Evolutionary conservation across 2,797 vertebrate genomes (phyloP), one percentile per base, ranked within the genome.

Genomic region (Carduelis carduelis): DNA sequence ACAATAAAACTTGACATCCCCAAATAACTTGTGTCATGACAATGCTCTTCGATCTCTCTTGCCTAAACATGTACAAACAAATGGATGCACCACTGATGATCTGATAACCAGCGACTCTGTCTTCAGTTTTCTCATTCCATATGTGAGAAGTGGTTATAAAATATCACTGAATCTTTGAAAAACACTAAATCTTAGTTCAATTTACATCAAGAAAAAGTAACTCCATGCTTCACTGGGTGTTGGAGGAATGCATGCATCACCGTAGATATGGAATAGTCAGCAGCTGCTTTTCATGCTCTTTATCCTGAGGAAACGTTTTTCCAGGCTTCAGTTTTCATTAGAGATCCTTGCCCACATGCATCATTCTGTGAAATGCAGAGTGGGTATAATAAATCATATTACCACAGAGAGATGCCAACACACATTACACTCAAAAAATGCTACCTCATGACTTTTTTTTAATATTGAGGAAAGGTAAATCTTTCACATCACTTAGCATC

Each of bases 261-360:
- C 0, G 0, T 66, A 68, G 77, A 83, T 43, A 26, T 53, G 34
- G 47, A 89, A 32, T 90, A 72, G 68, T 65, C 82, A 78, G 52
- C 16, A 74, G 44, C 15, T 65, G 35, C 59, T 83, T 85, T 90
- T 92, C 69, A 43, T 77, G 43, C 32, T 69, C 70, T 87, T 79
- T 95, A 77, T 90, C 92, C 59, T 49, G 50, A 22, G 41, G 46
- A 94, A 82, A 81, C 6, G 2, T 89, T 96, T 89, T 90, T 90
- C 66, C 75, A 96, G 82, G 59, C 63, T 89, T 94, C 84, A 90
- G 71, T 91, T 96, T 96, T 95, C 89, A 91, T 93, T 93, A 90
- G 83, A 83, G 80, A 75, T 79, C 65, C 72, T 69, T 95, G 78
- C 56, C 47, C 50, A 79, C 72, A 71, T 93, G 87, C 83, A 96